Conservation (phyloP, 2,113 vertebrate species). For the Columba livia region DNA sequence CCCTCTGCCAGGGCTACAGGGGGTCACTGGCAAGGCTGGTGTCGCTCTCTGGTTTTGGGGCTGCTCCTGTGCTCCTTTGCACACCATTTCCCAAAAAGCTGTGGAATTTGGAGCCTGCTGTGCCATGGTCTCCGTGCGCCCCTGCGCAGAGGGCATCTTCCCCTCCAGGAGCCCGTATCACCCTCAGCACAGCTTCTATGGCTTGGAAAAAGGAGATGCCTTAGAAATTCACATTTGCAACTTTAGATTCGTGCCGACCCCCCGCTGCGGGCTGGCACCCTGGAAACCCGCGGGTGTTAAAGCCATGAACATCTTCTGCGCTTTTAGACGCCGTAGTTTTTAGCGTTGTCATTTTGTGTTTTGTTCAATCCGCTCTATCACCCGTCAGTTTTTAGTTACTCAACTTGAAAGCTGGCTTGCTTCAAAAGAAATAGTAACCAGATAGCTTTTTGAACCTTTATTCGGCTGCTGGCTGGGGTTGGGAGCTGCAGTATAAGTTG, state of each 20-base stretch:
- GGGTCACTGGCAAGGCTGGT: no score
- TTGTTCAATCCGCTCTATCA: fast-evolving
- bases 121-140: neutral
- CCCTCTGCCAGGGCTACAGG: no score
- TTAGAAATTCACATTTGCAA: neutral
- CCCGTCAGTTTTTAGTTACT: neutral
- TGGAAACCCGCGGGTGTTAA: no score
- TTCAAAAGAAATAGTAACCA: neutral
- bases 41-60: neutral
- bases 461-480: neutral
- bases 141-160: no score
- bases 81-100: neutral
- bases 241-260: neutral
- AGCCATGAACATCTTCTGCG: fast-evolving
- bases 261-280: neutral
- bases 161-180: fast-evolving
- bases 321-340: fast-evolving
- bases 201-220: neutral
- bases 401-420: neutral
- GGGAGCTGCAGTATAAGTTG: neutral
- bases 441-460: neutral
- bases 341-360: neutral
- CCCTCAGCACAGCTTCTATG: fast-evolving
- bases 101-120: fast-evolving
- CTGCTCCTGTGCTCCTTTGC: fast-evolving